Evolutionary conservation across 2,888 invertebrate genomes (phyloP).

Genomic region (Lasiommata megera): DNA sequence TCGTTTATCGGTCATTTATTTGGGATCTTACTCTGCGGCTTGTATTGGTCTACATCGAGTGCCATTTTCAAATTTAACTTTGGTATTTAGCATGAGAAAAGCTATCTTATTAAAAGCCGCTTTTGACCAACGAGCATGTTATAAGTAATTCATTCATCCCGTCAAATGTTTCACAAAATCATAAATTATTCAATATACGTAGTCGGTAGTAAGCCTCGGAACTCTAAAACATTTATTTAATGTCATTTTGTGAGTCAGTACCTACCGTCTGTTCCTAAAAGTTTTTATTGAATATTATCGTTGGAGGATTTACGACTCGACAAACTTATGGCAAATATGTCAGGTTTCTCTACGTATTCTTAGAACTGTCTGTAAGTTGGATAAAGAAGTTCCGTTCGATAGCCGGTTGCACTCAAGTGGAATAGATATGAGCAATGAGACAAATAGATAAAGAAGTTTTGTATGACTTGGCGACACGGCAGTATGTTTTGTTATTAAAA

Average conservation of each 20-base stretch:
- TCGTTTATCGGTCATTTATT: no score
- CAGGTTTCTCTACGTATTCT: slow-evolving; percentile 7
- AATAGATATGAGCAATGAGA: neutral
- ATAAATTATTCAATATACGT: slow-evolving; percentile 10
- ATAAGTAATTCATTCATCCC: neutral
- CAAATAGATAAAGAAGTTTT: neutral
- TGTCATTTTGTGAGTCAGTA: slow-evolving; percentile 16
- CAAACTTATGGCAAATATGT: slow-evolving; percentile 20
- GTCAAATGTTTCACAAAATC: neutral
- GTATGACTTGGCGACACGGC: neutral
- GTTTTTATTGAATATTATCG: slow-evolving; percentile 28
- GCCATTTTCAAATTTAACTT: no score
- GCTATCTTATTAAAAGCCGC: no score
- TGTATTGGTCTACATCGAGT: no score
- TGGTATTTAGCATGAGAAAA: no score
- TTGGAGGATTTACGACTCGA: slow-evolving; percentile 20
- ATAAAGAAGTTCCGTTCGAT: neutral
- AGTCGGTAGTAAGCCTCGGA: neutral
- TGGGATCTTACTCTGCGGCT: no score
- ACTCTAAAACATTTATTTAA: slow-evolving; percentile 15
- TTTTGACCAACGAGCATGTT: no score
- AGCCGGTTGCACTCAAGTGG: neutral
- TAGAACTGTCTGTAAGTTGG: slow-evolving; percentile 3
- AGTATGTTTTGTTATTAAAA: no score
- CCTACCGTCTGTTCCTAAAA: slow-evolving; percentile 18